Base-by-base conservation (phyloP, 2,113 vertebrate species). In the Limanda limanda region DNA sequence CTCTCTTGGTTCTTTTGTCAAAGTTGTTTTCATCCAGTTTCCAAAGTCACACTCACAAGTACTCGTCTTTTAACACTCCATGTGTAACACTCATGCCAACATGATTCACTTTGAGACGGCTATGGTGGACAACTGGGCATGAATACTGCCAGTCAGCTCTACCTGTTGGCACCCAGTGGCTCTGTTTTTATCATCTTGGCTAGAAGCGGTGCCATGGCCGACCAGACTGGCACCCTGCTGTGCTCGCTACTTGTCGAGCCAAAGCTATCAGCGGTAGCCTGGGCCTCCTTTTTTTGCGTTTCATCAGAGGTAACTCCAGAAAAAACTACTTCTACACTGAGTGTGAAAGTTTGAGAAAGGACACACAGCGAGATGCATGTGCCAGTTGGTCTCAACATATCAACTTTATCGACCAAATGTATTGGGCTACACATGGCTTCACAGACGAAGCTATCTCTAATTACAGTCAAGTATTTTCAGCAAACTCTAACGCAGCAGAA, bases 111-210 rank as follows among this genome's bases (percentile, higher is more conserved):
- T 74, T 59, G 52, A 54, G 56, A 62, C 35, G 31, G 20, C n/a
- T 61, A 21, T 45, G 31, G 57, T 51, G 27, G 59, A 13, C 64
- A 60, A 54, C 11, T 68, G 70, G 48, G 0, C 42, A 55, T 37
- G 42, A 69, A 63, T 20, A 20, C 74, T 67, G 61, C 48, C 75
- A 76, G 80, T 71, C 11, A 63, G 45, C 76, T 72, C 68, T 68
- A 75, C 80, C 74, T 83, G 68, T 54, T 74, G 64, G 65, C 66
- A 75, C 65, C 24, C 4, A n/a, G 56, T 25, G 61, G 57, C 56
- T 76, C 52, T 56, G 56, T 86, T 72, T 88, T 86, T 54, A 86
- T 82, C 45, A 25, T 71, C 25, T 73, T 74, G 74, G 78, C 66
- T 78, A 42, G 55, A 78, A 72, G 37, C n/a, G 6, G 23, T 24